Base-by-base conservation (phyloP, 2,113 vertebrate species). In the Crotalus tigris region DNA sequence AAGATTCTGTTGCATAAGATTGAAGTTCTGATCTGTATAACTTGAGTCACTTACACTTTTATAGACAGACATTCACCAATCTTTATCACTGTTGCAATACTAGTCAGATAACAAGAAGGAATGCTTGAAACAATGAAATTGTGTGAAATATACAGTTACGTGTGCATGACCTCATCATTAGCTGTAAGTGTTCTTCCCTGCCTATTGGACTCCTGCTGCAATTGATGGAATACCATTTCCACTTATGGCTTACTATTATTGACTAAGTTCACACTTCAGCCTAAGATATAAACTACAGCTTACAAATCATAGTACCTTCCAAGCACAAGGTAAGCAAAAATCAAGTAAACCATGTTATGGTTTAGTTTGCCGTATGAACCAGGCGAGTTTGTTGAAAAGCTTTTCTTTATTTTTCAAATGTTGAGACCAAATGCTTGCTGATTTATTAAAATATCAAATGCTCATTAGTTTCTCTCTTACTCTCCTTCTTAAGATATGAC, bases 401-500 rank as follows among this genome's bases (percentile, higher is more conserved):
- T 58, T 85, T 19, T 85, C 53, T 85, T 90, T 93, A 46, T n/a
- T 88, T n/a, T 88, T 59, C n/a, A 88, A 17, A 17, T 85, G 53
- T 39, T 59, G 29, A 12, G 29, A 33, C 39, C 15, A 24, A 85
- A 89, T 19, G 46, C 4, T 53, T 91, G 33, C 19, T n/a, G 33
- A 58, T 86, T 86, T 58, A 39, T 9, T 44, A 64, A n/a, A 92
- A 39, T 51, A n/a, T 46, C 26, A 39, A 49, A 59, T 61, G 54
- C 61, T 61, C 11, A 21, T 53, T 86, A 7, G 17, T 64, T 24
- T 59, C 57, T 53, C 5, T 55, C 8, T 58, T 29, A 29, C 17
- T 57, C 46, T 88, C 49, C 24, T 0, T 86, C 21, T 93, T 24
- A 98, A 97, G 98, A 98, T 95, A 98, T 98, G 90, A 97, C 98